phyloP scores from a whole-genome alignment of 2,888 invertebrate species.

The Scelioninae gen. 1 region DNA sequence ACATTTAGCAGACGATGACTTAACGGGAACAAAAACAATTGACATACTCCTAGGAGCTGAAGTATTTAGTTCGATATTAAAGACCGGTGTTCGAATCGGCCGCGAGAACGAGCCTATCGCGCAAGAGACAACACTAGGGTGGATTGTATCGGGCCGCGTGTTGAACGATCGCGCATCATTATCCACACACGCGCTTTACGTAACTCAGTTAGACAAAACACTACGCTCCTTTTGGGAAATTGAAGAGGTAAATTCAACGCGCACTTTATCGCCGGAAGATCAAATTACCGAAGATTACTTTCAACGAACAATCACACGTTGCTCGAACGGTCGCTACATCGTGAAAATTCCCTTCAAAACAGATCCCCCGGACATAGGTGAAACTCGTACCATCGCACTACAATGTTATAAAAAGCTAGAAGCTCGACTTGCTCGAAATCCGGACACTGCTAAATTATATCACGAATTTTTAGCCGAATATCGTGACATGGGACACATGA shows the following conservation, averaged over 20 bases:
- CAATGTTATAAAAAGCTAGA: constrained; percentile 16
- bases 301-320: neutral
- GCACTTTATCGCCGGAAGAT: neutral
- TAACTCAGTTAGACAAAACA: neutral
- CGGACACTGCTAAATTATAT: neutral
- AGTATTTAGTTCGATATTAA: neutral
- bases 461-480: too few species aligned
- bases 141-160: neutral
- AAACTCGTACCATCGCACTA: neutral
- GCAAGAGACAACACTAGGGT: neutral
- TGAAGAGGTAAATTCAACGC: neutral
- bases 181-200: neutral
- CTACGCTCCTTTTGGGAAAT: constrained; percentile 6
- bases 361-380: neutral
- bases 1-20: too few species aligned
- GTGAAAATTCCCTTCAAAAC: constrained; percentile 13
- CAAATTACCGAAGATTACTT: neutral
- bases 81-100: neutral
- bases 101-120: neutral
- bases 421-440: neutral
- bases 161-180: neutral
- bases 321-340: constrained; percentile 1
- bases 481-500: too few species aligned
- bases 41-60: neutral
- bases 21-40: too few species aligned